These are phyloP conservation scores for Cryptus viduatorius DNA, from an alignment of 2,888 invertebrate species.

Conservation along the genomic window DNA sequence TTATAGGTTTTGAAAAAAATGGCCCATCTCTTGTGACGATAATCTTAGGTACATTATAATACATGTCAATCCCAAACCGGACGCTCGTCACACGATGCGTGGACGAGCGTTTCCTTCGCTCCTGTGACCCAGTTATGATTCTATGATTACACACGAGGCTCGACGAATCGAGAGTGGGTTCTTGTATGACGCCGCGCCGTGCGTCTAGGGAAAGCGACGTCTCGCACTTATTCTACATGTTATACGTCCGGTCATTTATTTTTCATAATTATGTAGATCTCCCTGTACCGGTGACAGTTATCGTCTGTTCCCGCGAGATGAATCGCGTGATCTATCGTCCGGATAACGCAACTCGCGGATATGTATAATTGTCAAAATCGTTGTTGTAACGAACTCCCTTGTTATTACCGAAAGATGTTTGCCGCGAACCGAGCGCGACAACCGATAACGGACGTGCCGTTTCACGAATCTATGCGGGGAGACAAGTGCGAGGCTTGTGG, in stretches of 20 bases:
- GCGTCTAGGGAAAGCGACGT: constrained; percentile 73
- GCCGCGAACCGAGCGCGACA: not conserved
- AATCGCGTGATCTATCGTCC: not conserved
- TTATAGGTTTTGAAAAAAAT: not conserved
- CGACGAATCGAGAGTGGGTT: constrained; percentile 27
- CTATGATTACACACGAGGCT: constrained; percentile 59
- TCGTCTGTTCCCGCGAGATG: not conserved
- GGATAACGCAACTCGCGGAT: not conserved
- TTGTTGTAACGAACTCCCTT: too few relatives aligned
- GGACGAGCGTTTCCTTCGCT: constrained; percentile 61
- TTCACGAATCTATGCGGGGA: not conserved
- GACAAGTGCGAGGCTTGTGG: constrained; percentile 13
- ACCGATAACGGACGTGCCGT: constrained; percentile 1
- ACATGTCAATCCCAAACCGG: constrained; percentile 5
- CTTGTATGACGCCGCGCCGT: constrained; percentile 48
- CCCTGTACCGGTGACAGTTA: constrained; percentile 39
- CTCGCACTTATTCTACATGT: constrained; percentile 34
- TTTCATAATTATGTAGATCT: constrained; percentile 30
- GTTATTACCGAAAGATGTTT: too few relatives aligned
- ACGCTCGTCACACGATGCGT: constrained; percentile 20
- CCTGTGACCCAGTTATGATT: constrained; percentile 64
- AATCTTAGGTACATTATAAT: not conserved
- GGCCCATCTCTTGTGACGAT: not conserved
- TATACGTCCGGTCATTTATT: constrained; percentile 49
- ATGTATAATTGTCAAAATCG: too few relatives aligned